phyloP scores from a whole-genome alignment of 1,140 invertebrate genomes.

The Hetaerina americana region DNA sequence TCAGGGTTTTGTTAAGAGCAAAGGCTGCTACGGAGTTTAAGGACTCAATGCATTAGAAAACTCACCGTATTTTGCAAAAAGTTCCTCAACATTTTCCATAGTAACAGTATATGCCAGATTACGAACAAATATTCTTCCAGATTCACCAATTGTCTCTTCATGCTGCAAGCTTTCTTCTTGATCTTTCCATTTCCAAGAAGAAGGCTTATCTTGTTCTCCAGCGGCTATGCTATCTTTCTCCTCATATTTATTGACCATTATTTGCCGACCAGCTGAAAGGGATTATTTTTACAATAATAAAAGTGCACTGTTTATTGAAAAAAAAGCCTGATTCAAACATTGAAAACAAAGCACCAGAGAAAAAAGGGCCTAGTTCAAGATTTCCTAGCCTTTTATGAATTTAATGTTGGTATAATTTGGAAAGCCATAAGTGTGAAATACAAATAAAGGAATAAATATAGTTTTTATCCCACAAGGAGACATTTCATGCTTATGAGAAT shows the following conservation, averaged over 20 bases:
- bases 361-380: no score
- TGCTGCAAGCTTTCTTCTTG: conserved; percentile 54
- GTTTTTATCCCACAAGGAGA: no score
- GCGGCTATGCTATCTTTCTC: conserved; percentile 19
- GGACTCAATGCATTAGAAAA: no score
- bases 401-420: no score
- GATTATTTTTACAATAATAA: conserved; percentile 26
- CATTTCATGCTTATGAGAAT: no score
- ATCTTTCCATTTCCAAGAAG: conserved; percentile 46
- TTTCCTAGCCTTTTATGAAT: no score
- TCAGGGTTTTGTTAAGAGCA: no score
- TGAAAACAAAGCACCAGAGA: conserved; percentile 1
- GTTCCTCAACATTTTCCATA: conserved; percentile 69
- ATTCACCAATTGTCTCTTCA: conserved; percentile 75
- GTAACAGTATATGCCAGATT: conserved; percentile 84
- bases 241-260: conserved; percentile 26
- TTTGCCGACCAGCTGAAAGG: conserved; percentile 26
- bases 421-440: no score
- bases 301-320: not conserved
- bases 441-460: no score
- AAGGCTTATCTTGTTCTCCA: conserved; percentile 25
- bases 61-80: conserved; percentile 82
- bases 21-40: no score
- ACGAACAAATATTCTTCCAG: conserved; percentile 86
- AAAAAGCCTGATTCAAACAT: conserved; percentile 6